A percentile compares a stretch with the other conserved stretches of the same genome.
These are phyloP conservation scores for Psittacula cyanocephala DNA, from an alignment of 2,113 vertebrate species.

Conservation along the genomic window DNA sequence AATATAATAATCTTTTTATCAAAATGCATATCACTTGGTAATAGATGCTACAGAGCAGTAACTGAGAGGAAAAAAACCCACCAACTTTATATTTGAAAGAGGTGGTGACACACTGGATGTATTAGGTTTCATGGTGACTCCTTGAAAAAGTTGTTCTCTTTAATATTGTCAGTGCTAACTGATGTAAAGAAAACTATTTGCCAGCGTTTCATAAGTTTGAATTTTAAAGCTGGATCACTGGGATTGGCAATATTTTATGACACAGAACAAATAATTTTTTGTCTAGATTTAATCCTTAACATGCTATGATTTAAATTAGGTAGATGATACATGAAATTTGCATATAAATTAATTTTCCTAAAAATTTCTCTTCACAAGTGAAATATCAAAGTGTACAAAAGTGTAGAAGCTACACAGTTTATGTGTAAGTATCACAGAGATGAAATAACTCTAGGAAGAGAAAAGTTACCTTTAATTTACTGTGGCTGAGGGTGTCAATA, in stretches of 20 bases:
- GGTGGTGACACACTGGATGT: not conserved
- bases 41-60: not conserved
- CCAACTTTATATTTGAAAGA: not conserved
- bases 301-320: not conserved
- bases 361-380: not conserved
- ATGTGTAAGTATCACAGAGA: accelerated
- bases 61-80: not conserved
- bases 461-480: not conserved
- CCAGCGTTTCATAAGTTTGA: not conserved
- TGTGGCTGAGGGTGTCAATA: not conserved
- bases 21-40: not conserved
- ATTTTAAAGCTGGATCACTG: not conserved
- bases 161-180: not conserved
- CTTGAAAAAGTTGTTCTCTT: not conserved
- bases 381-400: not conserved
- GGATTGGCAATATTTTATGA: not conserved
- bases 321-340: not conserved
- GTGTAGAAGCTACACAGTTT: not conserved
- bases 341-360: not conserved
- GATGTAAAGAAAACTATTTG: not conserved
- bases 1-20: not conserved
- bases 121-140: not conserved
- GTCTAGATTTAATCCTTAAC: not conserved
- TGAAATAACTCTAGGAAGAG: not conserved
- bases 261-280: not conserved